Evolutionary conservation across 2,797 vertebrate genomes (phyloP).

Genomic region (Hozukius guyotensis): DNA sequence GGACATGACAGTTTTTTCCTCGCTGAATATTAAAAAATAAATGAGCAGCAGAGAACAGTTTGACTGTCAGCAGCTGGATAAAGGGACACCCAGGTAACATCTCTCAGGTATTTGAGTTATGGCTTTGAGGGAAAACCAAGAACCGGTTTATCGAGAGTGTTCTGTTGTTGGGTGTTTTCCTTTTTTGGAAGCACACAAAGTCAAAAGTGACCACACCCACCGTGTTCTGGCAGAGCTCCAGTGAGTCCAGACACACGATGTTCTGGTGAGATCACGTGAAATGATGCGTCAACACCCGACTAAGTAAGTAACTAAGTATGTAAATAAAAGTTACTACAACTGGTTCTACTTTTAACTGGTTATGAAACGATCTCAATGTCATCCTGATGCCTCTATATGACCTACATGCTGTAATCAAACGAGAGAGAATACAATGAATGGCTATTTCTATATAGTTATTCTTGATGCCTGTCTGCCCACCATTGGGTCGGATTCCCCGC

Average conservation of each 20-base stretch:
- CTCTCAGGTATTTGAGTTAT: constrained; percentile 57
- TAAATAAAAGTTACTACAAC: neutral
- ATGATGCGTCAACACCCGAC: neutral
- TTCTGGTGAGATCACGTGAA: neutral
- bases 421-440: too few relatives aligned
- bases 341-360: too few relatives aligned
- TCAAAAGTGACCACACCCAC: constrained; percentile 34
- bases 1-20: neutral
- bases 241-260: neutral
- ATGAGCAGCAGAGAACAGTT: neutral
- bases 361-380: too few relatives aligned
- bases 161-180: constrained; percentile 48
- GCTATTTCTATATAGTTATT: too few relatives aligned
- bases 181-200: constrained; percentile 4
- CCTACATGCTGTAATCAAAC: too few relatives aligned
- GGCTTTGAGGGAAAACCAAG: constrained; percentile 24
- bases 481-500: too few relatives aligned
- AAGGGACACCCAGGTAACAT: neutral
- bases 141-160: constrained; percentile 72
- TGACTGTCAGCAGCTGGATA: neutral
- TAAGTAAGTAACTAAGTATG: neutral
- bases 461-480: too few relatives aligned
- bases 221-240: constrained; percentile 7
- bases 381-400: too few relatives aligned
- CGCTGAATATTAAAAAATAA: neutral